Percentiles rank a stretch among this genome's conserved stretches.
Evolutionary conservation across 2,113 vertebrate genomes (phyloP).

Genomic region (Dolichotis patagonum): DNA sequence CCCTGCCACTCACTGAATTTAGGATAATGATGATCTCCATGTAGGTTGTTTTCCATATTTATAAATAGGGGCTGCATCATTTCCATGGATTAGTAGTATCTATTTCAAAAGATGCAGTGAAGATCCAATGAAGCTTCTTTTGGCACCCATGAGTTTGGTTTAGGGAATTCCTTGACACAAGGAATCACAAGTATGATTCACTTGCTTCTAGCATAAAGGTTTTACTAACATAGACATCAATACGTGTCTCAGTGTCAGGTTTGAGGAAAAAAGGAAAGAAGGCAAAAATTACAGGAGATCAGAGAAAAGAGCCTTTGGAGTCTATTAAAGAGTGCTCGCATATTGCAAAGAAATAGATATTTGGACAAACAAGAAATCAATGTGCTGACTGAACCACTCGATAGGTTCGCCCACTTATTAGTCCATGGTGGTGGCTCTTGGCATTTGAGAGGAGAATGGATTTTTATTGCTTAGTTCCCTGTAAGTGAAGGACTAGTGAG

Average conservation of each 20-base stretch:
- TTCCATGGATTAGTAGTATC: too few species aligned
- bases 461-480: slow-evolving; percentile 87
- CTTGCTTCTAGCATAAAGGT: not conserved
- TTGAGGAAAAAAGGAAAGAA: not conserved
- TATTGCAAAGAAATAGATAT: not conserved
- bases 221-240: not conserved
- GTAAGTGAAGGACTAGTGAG: slow-evolving; percentile 85
- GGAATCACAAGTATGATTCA: too few species aligned
- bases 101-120: not conserved
- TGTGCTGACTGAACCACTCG: slow-evolving; percentile 68
- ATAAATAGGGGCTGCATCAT: not conserved
- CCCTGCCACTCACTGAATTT: not conserved
- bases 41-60: not conserved
- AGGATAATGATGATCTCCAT: not conserved
- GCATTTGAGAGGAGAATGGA: slow-evolving; percentile 83
- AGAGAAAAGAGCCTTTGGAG: not conserved
- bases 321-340: not conserved
- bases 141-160: not conserved
- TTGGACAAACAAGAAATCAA: slow-evolving; percentile 76
- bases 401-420: slow-evolving; percentile 71
- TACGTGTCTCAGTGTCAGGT: not conserved
- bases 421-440: slow-evolving; percentile 69
- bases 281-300: not conserved
- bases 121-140: not conserved
- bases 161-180: not conserved